Percentiles rank a stretch among this genome's conserved stretches.
phyloP scores from a whole-genome alignment of 2,113 vertebrate genomes.

The Todiramphus chloris region DNA sequence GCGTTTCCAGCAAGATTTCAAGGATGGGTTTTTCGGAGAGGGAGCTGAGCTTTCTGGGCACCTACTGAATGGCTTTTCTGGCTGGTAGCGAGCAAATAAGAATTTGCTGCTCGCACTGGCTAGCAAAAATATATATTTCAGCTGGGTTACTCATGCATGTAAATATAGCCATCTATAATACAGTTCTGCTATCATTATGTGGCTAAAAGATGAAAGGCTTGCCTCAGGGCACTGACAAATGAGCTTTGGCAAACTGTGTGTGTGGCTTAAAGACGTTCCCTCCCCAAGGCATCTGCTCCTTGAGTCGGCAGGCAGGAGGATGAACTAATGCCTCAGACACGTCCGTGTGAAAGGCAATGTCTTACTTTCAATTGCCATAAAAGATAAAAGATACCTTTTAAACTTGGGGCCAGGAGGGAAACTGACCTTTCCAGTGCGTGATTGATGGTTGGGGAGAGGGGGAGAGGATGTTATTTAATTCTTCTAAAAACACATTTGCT shows the following conservation, averaged over 20 bases:
- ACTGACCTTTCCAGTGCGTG: background rate
- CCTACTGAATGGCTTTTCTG: background rate
- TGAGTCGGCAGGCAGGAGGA: background rate
- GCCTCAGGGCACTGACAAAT: constrained; percentile 41
- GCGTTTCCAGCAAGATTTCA: background rate
- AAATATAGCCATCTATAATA: constrained; percentile 1
- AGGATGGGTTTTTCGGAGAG: background rate
- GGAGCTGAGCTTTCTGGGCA: background rate
- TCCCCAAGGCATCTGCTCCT: background rate
- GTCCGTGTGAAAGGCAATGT: background rate
- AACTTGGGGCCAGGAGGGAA: background rate
- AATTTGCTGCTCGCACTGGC: background rate
- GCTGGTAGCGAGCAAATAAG: background rate
- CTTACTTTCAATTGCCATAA: background rate
- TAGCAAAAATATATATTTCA: background rate
- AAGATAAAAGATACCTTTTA: background rate
- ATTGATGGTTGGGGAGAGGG: background rate
- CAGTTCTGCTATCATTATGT: background rate
- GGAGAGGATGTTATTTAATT: background rate
- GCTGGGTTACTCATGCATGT: constrained; percentile 26
- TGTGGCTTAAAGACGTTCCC: background rate
- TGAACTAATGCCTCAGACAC: background rate
- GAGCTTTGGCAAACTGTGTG: background rate
- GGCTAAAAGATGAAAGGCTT: constrained; percentile 47
- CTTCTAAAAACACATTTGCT: background rate